Evolutionary conservation across 2,888 invertebrate species (phyloP), one percentile per base, ranked within the genome.

Genomic region (Erebia palarica): DNA sequence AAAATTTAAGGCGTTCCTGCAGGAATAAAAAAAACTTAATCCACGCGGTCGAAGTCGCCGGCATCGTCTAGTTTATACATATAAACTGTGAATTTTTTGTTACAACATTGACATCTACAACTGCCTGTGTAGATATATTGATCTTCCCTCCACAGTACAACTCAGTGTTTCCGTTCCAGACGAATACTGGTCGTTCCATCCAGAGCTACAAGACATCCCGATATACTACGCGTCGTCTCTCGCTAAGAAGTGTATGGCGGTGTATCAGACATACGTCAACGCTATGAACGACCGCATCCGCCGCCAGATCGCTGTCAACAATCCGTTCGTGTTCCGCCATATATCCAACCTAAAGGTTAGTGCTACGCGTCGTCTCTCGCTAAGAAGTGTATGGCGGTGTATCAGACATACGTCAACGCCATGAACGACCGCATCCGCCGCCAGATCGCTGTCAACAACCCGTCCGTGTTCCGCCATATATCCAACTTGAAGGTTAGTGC

Each of bases 231-330:
- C 99, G 11, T 99, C 99, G 0, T 99, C 99, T 0, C 94, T 99
- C 75, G 99, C 99, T 63, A 99, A 99, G 92, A 99, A 99, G 88
- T 99, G 99, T 85, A 99, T 99, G 99, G 97, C 99, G 70, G 99
- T 99, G 0, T 99, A 99, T 93, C 99, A 99, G 92, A 99, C 99
- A 0, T 99, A 99, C 88, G 97, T 99, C 3, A 99, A 99, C 90
- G 99, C 99, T 0, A 99, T 99, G 99, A 99, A 99, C 89, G 99
- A 99, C 82, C 96, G 96, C 84, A 99, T 99, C 78, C 95, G 97
- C 14, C 92, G 98, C 1, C 99, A 99, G 93, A 99, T 99, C 83
- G 98, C 99, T 1, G 96, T 99, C 75, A 99, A 98, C 86, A 99
- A 99, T 94, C 99, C 99, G 0, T 99, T 99, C 91, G 97, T 99